Evolutionary conservation across 2,888 invertebrate genomes (phyloP), one percentile per base, ranked within the genome.

Genomic region (Orthosia incerta): DNA sequence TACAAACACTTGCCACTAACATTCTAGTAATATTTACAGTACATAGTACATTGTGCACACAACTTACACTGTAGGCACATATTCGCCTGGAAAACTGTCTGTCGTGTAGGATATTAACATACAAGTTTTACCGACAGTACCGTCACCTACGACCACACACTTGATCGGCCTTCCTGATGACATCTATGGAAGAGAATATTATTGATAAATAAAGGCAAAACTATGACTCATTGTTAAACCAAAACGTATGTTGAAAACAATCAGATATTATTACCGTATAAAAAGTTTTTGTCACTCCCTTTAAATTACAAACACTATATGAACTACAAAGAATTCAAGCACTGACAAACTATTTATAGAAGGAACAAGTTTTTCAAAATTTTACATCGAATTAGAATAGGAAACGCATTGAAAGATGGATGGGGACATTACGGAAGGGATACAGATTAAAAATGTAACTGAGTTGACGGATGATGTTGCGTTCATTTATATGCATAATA

Each of bases 21-120:
- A 48, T 55, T 56, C 23, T 48, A 65, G 50, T 4, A 59, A 45
- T 56, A 74, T 76, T 75, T 75, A 60, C 71, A 76, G 48, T 71
- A 61, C 59, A 39, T 26, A 76, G 26, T 72, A 62, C 12, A 62
- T 20, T 61, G 55, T 78, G 84, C 77, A 84, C 59, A 75, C 62
- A 82, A 97, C 98, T 98, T 97, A 99, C 98, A 99, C 98, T 93
- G 99, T 99, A 89, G 99, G 99, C 89, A 99, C 98, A 97, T 99
- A 99, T 98, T 99, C 99, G 83, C 98, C 98, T 71, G 99, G 99
- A 97, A 99, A 99, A 96, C 98, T 98, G 91, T 99, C 98, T 85
- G 98, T 98, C 57, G 99, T 98, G 93, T 99, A 99, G 53, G 99
- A 98, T 96, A 99, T 99, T 93, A 99, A 97, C 98, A 99, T 98